Evolutionary conservation across 2,113 vertebrate species (phyloP).

Genomic region (Xyrauchen texanus): DNA sequence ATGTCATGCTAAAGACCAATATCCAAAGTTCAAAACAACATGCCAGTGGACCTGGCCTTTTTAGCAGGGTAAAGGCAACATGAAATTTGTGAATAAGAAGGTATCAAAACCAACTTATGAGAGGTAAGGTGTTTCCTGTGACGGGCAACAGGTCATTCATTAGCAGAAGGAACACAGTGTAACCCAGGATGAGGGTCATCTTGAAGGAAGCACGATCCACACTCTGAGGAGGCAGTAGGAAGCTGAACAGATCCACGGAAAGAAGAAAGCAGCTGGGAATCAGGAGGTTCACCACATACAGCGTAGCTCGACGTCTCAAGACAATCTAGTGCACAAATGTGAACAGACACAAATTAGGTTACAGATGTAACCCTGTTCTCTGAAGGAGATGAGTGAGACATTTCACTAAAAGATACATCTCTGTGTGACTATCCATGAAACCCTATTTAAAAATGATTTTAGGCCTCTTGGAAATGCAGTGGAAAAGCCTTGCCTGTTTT

Average conservation of each 20-base stretch:
- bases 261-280: slow-evolving; percentile 80
- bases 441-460: no score
- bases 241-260: slow-evolving; percentile 78
- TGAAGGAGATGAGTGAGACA: no score
- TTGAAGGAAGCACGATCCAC: slow-evolving; percentile 79
- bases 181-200: slow-evolving; percentile 80
- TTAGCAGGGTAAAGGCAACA: not conserved
- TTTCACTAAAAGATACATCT: no score
- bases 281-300: slow-evolving; percentile 79
- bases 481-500: no score
- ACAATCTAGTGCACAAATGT: slow-evolving; percentile 18
- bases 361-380: no score
- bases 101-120: slow-evolving; percentile 70
- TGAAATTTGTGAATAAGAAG: not conserved
- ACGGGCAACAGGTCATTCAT: slow-evolving; percentile 80
- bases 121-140: slow-evolving; percentile 77
- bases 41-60: not conserved
- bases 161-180: slow-evolving; percentile 79
- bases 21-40: no score
- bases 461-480: no score
- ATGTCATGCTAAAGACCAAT: no score
- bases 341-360: no score
- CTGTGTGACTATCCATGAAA: no score
- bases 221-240: slow-evolving; percentile 77
- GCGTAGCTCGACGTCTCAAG: slow-evolving; percentile 62